These are phyloP conservation scores for Palloptera scutellata DNA, from an alignment of 2,888 invertebrate species.

Conservation along the genomic window DNA sequence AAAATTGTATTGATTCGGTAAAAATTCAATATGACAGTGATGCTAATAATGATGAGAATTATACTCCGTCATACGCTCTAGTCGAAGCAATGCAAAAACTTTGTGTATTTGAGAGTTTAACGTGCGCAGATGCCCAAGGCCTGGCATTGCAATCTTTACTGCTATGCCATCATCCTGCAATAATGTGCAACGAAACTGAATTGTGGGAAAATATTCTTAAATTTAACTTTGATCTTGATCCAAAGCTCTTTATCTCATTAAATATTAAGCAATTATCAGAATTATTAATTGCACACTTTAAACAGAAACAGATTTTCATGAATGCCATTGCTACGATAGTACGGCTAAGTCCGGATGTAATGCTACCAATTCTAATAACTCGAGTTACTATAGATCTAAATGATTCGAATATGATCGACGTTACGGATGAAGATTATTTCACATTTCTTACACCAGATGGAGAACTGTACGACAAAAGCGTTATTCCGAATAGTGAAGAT, in stretches of 20 bases:
- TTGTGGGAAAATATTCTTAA: conserved; percentile 77
- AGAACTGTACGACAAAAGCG: conserved; percentile 88
- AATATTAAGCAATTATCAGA: conserved; percentile 70
- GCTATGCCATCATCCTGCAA: conserved; percentile 79
- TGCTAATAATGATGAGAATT: conserved; percentile 44
- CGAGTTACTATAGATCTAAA: conserved; percentile 70
- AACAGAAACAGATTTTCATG: conserved; percentile 68
- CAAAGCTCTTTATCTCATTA: conserved; percentile 68
- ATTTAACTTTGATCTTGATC: conserved; percentile 51
- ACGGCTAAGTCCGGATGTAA: conserved; percentile 70
- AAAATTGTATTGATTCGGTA: conserved; percentile 71
- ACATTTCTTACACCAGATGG: conserved; percentile 87
- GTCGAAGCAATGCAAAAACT: conserved; percentile 55
- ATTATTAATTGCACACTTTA: conserved; percentile 70
- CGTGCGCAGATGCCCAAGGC: conserved; percentile 66
- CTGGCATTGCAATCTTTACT: conserved; percentile 75
- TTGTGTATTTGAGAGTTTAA: conserved; percentile 50
- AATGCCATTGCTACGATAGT: conserved; percentile 79
- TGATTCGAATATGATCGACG: conserved; percentile 72
- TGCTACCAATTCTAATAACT: conserved; percentile 73
- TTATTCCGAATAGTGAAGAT: conserved; percentile 68
- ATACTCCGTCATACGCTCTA: conserved; percentile 51
- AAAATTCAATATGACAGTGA: conserved; percentile 65
- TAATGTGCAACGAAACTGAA: conserved; percentile 68
- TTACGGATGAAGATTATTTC: conserved; percentile 82